Evolutionary conservation across 2,113 vertebrate species (phyloP).

Genomic region (Struthio camelus): DNA sequence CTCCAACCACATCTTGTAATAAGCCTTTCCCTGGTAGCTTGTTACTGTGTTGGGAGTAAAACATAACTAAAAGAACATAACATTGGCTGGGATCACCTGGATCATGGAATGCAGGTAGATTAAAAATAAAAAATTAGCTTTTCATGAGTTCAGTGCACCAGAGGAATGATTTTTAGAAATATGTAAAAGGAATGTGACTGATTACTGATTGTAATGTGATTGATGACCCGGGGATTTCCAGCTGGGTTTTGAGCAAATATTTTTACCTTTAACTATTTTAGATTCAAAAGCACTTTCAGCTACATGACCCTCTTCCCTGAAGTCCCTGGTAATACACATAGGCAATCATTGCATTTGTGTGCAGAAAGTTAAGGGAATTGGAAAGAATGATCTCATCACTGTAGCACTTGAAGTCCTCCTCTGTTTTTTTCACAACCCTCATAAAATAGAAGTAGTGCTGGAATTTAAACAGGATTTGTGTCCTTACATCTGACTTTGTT

Average conservation of each 20-base stretch:
- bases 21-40: background rate
- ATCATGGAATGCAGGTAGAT: background rate
- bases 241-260: background rate
- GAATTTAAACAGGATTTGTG: background rate
- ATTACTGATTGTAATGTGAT: background rate
- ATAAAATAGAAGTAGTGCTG: background rate
- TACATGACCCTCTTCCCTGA: background rate
- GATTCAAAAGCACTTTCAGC: background rate
- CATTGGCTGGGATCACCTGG: background rate
- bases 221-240: background rate
- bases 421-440: background rate
- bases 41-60: background rate
- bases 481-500: background rate
- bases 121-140: background rate
- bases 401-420: background rate
- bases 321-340: background rate
- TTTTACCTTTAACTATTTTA: background rate
- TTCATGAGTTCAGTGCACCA: background rate
- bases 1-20: background rate
- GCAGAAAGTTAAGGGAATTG: background rate
- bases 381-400: background rate
- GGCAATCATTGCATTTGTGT: accelerated
- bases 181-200: background rate
- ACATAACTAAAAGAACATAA: background rate
- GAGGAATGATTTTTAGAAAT: background rate